Conservation (phyloP, 1,140 invertebrate genomes). For the Marisa cornuarietis region DNA sequence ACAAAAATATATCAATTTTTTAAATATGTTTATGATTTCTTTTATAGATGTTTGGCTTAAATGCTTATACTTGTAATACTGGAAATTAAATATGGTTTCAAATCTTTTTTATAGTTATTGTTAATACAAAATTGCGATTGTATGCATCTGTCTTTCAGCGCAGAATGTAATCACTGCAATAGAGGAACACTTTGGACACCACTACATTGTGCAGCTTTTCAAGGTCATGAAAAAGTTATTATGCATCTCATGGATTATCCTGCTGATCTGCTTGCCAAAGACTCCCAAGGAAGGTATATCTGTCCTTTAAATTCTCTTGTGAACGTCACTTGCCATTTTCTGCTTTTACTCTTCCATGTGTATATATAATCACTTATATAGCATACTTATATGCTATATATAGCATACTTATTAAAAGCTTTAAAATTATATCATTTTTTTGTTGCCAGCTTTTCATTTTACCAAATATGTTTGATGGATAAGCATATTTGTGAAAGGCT, state of each 20-base stretch:
- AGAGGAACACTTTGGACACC: constrained; percentile 61
- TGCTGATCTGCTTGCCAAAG: constrained; percentile 50
- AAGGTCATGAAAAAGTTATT: constrained; percentile 63
- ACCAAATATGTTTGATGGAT: neutral
- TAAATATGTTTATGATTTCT: neutral
- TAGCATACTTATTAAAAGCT: neutral
- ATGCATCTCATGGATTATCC: constrained; percentile 58
- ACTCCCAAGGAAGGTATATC: constrained; percentile 55
- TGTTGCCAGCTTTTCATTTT: neutral
- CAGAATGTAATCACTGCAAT: constrained; percentile 57
- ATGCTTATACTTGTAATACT: too few species aligned
- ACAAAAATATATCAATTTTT: neutral
- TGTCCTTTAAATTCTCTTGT: neutral
- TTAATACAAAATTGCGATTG: neutral
- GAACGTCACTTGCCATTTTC: neutral
- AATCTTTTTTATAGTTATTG: too few species aligned
- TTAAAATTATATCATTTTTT: neutral
- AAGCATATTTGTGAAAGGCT: too few species aligned
- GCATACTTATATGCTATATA: neutral
- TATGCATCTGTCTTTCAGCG: constrained; percentile 41
- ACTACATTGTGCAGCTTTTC: constrained; percentile 61
- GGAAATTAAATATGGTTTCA: too few species aligned
- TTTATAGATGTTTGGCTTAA: neutral
- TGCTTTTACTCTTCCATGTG: neutral
- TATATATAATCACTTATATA: neutral